Percentiles rank a stretch among this genome's conserved stretches.
phyloP scores from a whole-genome alignment of 1,140 invertebrate species.

The Drosophila burlai region DNA sequence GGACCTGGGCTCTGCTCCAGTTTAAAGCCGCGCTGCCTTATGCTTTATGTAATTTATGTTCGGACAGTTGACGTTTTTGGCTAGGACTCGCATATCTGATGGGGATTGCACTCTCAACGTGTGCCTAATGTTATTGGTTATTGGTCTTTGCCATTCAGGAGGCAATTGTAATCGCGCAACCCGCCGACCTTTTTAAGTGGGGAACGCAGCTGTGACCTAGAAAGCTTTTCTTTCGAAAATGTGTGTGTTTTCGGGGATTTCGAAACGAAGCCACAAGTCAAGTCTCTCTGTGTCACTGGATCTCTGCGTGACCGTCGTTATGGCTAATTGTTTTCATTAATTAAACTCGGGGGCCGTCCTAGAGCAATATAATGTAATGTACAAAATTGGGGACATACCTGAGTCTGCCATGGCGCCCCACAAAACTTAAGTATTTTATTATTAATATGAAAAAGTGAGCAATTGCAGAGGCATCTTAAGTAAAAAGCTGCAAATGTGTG shows the following conservation, averaged over 20 bases:
- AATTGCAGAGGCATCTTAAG: constrained; percentile 3
- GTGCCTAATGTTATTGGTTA: constrained; percentile 60
- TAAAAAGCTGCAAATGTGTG: not conserved
- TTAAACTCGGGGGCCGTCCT: constrained; percentile 52
- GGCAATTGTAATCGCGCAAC: constrained; percentile 24
- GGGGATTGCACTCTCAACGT: constrained; percentile 23
- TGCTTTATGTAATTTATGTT: constrained; percentile 62
- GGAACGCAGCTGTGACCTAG: constrained; percentile 67
- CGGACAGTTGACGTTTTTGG: constrained; percentile 68
- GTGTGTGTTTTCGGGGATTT: constrained; percentile 27
- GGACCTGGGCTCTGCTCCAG: constrained; percentile 58
- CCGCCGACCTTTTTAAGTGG: constrained; percentile 62
- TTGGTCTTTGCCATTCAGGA: constrained; percentile 25
- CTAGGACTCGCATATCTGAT: constrained; percentile 60
- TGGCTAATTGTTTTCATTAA: constrained; percentile 72
- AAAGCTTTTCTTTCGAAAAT: constrained; percentile 78
- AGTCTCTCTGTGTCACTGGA: constrained; percentile 25
- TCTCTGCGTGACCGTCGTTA: constrained; percentile 66
- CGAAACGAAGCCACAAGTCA: constrained; percentile 19
- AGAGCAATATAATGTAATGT: constrained; percentile 39
- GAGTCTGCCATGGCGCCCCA: not conserved
- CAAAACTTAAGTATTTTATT: not conserved
- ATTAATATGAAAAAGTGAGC: constrained; percentile 4
- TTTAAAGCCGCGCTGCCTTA: constrained; percentile 62
- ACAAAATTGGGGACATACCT: constrained; percentile 22